phyloP scores from a whole-genome alignment of 2,797 vertebrate species.

The Poeciliopsis infans region DNA sequence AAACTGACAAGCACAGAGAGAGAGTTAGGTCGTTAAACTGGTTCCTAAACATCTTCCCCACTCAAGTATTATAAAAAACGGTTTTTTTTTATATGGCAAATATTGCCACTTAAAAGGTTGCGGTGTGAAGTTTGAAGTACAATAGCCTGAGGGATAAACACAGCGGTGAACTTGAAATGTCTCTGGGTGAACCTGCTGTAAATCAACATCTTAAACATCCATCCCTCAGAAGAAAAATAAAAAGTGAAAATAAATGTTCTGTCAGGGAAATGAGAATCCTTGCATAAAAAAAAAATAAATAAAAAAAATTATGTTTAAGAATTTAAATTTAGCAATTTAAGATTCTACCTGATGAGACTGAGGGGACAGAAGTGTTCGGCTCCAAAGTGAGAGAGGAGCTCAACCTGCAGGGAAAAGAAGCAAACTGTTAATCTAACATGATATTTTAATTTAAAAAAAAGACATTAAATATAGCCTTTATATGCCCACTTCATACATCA shows the following conservation, averaged over 20 bases:
- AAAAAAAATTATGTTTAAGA: background rate
- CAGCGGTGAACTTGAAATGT: background rate
- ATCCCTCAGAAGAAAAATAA: background rate
- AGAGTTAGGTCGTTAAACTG: background rate
- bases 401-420: slow-evolving; percentile 83
- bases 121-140: background rate
- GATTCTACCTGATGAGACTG: slow-evolving; percentile 92
- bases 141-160: background rate
- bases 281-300: no score
- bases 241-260: background rate
- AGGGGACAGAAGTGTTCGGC: slow-evolving; percentile 98
- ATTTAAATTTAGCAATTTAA: background rate
- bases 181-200: background rate
- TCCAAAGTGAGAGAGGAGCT: slow-evolving; percentile 96
- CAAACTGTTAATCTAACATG: slow-evolving; percentile 2
- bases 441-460: background rate
- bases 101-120: background rate
- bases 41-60: background rate
- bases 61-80: background rate
- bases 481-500: slow-evolving; percentile 29
- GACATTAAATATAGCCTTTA: background rate
- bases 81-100: background rate
- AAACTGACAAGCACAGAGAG: background rate
- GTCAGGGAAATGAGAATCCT: background rate
- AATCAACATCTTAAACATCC: background rate